A percentile compares a stretch with the other conserved stretches of the same genome.
Evolutionary conservation across 2,888 invertebrate genomes (phyloP).

Genomic region (Lapara coniferarum): DNA sequence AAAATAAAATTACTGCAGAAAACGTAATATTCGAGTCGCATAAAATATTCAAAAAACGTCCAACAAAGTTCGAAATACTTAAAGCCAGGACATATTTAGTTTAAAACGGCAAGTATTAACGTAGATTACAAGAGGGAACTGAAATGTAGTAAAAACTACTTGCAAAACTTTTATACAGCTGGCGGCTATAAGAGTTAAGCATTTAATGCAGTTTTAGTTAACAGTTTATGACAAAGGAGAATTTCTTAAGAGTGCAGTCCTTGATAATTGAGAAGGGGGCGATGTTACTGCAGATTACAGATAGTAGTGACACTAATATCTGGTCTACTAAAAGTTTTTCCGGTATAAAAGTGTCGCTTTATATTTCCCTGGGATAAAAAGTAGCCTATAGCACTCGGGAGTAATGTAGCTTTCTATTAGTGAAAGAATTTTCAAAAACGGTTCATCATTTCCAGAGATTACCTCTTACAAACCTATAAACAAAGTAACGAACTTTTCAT

Average conservation of each 20-base stretch:
- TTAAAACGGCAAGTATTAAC: constrained; percentile 1
- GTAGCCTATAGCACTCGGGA: no score
- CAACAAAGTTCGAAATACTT: background rate
- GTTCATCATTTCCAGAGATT: no score
- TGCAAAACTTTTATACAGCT: background rate
- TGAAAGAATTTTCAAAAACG: no score
- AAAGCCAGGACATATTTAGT: background rate
- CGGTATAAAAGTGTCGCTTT: no score
- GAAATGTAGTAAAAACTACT: constrained; percentile 5
- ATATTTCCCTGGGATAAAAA: no score
- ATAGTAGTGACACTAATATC: no score
- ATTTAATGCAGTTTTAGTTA: constrained; percentile 1
- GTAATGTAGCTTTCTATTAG: no score
- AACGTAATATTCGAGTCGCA: background rate
- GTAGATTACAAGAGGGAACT: constrained; percentile 6
- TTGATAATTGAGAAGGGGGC: no score
- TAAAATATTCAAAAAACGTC: background rate
- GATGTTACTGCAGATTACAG: no score
- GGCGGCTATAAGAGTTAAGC: background rate
- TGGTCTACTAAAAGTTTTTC: no score
- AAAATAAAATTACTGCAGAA: background rate
- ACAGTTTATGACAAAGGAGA: background rate
- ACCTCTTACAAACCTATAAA: no score
- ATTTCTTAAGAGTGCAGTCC: background rate
- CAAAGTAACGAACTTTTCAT: no score